These are phyloP conservation scores for Gnathonemus echidnorhynchus DNA, from an alignment of 2,113 vertebrate genomes.

Conservation along the genomic window DNA sequence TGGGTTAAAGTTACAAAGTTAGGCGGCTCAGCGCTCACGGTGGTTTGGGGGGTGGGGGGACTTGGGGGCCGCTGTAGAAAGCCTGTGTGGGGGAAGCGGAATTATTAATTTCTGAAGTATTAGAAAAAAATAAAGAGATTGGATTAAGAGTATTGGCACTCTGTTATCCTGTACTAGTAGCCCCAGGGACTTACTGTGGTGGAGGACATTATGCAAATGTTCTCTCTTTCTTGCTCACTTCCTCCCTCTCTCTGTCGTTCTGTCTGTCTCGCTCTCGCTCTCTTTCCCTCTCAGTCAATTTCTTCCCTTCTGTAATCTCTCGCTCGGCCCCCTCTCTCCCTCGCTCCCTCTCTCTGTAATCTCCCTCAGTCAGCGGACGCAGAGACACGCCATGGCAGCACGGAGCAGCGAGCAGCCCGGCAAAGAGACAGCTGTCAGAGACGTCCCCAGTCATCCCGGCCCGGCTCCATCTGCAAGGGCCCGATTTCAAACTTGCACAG, in stretches of 20 bases:
- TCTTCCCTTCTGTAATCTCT: constrained; percentile 24
- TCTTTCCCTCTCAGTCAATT: constrained; percentile 44
- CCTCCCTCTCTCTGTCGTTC: constrained; percentile 37
- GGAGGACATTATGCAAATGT: constrained; percentile 99
- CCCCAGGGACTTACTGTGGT: constrained; percentile 92
- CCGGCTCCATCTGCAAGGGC: constrained; percentile 21
- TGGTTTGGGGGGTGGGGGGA: constrained; percentile 71
- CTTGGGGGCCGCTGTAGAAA: neutral
- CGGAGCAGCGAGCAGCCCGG: constrained; percentile 30
- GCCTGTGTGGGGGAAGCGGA: constrained; percentile 58
- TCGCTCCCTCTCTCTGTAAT: constrained; percentile 43
- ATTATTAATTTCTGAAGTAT: constrained; percentile 99
- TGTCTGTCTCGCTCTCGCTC: constrained; percentile 26
- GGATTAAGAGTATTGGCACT: constrained; percentile 99
- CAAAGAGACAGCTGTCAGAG: constrained; percentile 36
- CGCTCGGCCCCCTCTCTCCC: constrained; percentile 22
- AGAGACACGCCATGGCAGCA: constrained; percentile 30
- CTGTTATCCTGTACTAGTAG: constrained; percentile 91
- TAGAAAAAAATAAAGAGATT: constrained; percentile 99
- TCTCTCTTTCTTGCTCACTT: constrained; percentile 44
- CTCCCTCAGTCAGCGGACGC: constrained; percentile 52
- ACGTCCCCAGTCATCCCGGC: constrained; percentile 37
- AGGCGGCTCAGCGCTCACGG: constrained; percentile 87
- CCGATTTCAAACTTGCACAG: constrained; percentile 16
- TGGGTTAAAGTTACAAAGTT: constrained; percentile 99